Base-by-base conservation (phyloP, 2,888 invertebrate genomes). In the Incurvaria masculella region DNA sequence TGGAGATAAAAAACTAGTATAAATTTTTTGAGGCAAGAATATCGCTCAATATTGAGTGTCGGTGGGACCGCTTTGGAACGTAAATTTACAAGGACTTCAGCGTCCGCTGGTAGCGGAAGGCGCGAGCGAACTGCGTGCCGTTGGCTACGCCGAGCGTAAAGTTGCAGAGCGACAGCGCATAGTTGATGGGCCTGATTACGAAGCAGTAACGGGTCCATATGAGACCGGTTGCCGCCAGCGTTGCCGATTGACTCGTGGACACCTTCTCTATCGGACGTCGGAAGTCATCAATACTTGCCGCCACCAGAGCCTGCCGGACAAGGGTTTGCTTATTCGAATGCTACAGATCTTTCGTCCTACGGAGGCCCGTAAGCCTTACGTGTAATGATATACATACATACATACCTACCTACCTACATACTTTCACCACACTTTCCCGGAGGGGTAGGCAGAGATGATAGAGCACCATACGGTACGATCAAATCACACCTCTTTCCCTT, bases 181-280 rank as follows among this genome's bases (percentile, higher is more conserved):
- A 97, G 70, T 98, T 98, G 64, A 94, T 91, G 0, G 99, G 99
- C 49, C 84, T 92, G 59, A 99, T 98, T 20, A 96, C 94, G 53
- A 98, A 68, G 2, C 97, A 97, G 68, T 98, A 87, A 55, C 98
- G 83, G 0, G 97, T 93, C 99, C 99, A 99, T 58, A 99, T 92
- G 10, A 91, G 60, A 10, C 97, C 97, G 10, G 97, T 97, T 1
- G 89, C 86, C 18, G 91, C 88, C 46, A 97, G 78, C 1, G 96
- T 88, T 2, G 81, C 79, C 1, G 91, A 89, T 70, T 95, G 95
- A 20, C 86, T 72, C 8, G 90, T 60, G 51, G 96, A 97, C 27
- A 99, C 82, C 61, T 87, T 86, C 51, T 91, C 93, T 11, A 93
- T 89, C 2, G 98, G 97, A 49, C 98, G 83, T 4, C 84, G 79